Conservation (phyloP, 2,113 vertebrate genomes). For the Phalacrocorax pelagicus region DNA sequence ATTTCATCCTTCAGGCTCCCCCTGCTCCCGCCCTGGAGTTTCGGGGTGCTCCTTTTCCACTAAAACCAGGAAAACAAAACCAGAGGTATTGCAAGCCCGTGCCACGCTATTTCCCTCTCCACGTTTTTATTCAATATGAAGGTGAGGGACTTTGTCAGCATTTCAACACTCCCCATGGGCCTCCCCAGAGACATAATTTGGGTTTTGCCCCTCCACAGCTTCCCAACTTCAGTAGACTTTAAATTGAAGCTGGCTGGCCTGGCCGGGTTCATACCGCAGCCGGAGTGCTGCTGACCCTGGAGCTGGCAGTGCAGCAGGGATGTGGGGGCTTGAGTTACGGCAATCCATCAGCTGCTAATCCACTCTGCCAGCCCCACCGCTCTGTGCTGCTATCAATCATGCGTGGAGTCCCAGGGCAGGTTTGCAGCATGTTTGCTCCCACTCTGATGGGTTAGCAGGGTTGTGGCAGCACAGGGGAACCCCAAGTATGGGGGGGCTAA, state of each 20-base stretch:
- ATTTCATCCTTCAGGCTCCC: not conserved
- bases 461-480: not conserved
- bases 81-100: not conserved
- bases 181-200: not conserved
- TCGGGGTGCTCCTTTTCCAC: not conserved
- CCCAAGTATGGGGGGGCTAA: fast-evolving
- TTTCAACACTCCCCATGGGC: fast-evolving
- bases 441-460: fast-evolving
- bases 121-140: not conserved
- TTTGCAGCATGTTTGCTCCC: not conserved
- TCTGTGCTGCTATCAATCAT: not conserved
- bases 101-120: fast-evolving
- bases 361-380: not conserved
- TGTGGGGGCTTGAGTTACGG: not conserved
- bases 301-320: not conserved
- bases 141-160: not conserved
- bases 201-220: not conserved
- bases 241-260: not conserved
- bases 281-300: not conserved
- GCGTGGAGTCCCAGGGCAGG: fast-evolving
- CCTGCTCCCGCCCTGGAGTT: not conserved
- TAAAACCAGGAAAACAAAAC: not conserved
- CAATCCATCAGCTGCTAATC: conserved; percentile 30
- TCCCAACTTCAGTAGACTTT: not conserved
- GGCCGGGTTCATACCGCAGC: not conserved